Conservation (phyloP, 2,797 vertebrate genomes). For the Scolopax rusticola region DNA sequence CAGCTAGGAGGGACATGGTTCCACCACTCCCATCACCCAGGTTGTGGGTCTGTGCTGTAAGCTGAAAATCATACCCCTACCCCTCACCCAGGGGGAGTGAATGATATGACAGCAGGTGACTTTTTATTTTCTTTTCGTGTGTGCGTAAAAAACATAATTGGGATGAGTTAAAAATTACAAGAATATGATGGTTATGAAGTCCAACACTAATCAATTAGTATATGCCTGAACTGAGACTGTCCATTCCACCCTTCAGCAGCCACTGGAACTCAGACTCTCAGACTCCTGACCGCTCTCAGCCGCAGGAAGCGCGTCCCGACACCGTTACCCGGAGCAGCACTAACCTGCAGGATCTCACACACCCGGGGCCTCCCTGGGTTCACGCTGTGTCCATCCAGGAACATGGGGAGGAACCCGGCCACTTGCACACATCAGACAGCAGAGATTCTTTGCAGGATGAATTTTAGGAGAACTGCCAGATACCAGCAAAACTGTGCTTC, state of each 20-base stretch:
- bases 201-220: background rate
- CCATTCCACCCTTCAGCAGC: background rate
- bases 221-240: background rate
- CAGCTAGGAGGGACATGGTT: background rate
- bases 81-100: background rate
- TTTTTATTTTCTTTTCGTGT: background rate
- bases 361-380: background rate
- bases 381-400: background rate
- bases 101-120: background rate
- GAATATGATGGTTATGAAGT: background rate
- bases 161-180: background rate
- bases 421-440: background rate
- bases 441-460: conserved; percentile 12
- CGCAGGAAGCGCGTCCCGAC: background rate
- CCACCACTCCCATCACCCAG: background rate
- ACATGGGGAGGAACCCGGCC: background rate
- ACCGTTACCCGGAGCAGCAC: background rate
- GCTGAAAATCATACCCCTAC: background rate
- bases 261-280: background rate
- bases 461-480: conserved; percentile 21
- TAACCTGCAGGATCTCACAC: background rate
- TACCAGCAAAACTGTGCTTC: conserved; percentile 3
- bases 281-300: background rate
- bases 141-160: background rate
- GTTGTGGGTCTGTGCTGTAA: background rate